Percentiles rank a stretch among this genome's conserved stretches.
Evolutionary conservation across 2,888 invertebrate genomes (phyloP).

Genomic region (Gibbula magus): DNA sequence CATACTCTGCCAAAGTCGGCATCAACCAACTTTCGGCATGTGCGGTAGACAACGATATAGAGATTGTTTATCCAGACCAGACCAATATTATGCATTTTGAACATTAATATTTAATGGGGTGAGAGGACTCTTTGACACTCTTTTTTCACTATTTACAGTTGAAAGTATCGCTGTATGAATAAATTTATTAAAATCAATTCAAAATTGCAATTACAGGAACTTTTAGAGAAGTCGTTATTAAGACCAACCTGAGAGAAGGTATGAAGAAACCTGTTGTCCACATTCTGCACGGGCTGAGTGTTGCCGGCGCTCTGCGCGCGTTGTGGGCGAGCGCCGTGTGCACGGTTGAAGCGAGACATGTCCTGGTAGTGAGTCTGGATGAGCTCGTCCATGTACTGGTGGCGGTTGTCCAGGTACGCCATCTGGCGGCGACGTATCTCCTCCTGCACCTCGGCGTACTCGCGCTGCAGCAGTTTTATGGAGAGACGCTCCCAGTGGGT

Average conservation of each 20-base stretch:
- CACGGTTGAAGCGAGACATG: constrained; percentile 53
- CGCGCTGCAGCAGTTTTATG: constrained; percentile 59
- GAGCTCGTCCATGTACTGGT: constrained; percentile 65
- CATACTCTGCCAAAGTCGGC: no score
- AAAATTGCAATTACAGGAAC: no score
- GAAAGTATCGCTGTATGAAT: no score
- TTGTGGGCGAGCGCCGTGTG: constrained; percentile 42
- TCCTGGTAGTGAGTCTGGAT: constrained; percentile 57
- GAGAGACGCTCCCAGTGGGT: constrained; percentile 66
- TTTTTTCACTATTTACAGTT: no score
- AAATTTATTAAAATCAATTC: no score
- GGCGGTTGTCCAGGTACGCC: constrained; percentile 60
- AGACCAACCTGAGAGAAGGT: background rate
- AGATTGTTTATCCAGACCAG: no score
- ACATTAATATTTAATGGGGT: no score
- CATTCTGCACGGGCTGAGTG: constrained; percentile 42
- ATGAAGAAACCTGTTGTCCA: constrained; percentile 51
- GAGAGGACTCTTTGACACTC: no score
- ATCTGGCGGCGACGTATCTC: constrained; percentile 60
- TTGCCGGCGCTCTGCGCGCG: constrained; percentile 30
- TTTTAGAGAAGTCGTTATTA: no score
- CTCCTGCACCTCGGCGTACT: constrained; percentile 57
- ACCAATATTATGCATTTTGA: no score
- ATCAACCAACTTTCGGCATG: no score
- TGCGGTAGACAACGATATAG: no score